These are phyloP conservation scores for Trogon surrucura DNA, from an alignment of 2,113 vertebrate genomes.

Conservation along the genomic window DNA sequence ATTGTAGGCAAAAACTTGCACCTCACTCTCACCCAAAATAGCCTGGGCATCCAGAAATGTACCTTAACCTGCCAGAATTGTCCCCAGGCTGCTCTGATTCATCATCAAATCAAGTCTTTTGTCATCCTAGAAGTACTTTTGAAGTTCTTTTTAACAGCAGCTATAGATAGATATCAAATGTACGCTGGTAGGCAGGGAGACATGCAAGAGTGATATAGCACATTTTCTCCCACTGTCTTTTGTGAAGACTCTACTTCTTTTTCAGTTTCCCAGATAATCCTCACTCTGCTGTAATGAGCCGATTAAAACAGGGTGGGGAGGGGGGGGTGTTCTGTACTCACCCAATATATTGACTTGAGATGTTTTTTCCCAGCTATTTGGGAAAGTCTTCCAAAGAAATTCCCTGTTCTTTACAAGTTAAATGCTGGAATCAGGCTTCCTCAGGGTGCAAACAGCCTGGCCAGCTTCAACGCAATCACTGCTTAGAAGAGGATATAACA, in stretches of 20 bases:
- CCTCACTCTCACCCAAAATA: not conserved
- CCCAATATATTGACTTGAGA: not conserved
- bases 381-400: not conserved
- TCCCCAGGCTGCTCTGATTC: not conserved
- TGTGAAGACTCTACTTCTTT: not conserved
- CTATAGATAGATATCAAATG: not conserved
- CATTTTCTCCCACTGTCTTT: not conserved
- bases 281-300: not conserved
- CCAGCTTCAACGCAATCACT: not conserved
- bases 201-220: not conserved
- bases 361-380: not conserved
- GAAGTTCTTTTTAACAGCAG: constrained; percentile 34
- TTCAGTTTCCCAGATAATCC: not conserved
- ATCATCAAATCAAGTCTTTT: constrained; percentile 5
- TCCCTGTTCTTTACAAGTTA: not conserved
- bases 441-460: not conserved
- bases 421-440: not conserved
- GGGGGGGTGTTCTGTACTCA: not conserved
- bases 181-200: not conserved
- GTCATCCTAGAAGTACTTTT: not conserved
- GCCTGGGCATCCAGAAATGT: not conserved
- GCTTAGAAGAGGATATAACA: not conserved
- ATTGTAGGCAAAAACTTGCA: not conserved
- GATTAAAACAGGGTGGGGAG: not conserved
- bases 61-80: not conserved